Evolutionary conservation across 2,113 vertebrate genomes (phyloP).

Genomic region (Antigone vipio): DNA sequence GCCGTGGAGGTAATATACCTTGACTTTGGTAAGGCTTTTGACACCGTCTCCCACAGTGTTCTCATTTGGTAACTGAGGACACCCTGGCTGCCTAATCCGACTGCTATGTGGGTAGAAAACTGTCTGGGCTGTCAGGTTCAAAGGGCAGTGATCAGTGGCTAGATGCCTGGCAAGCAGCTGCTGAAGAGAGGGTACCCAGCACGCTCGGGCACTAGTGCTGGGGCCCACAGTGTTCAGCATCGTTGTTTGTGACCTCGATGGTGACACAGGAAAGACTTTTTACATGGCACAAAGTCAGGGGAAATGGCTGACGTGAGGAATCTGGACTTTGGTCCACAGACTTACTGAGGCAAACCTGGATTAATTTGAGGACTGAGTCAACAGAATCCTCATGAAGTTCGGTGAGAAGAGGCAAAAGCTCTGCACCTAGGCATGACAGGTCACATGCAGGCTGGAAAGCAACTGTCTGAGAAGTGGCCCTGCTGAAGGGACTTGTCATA

Average conservation of each 20-base stretch:
- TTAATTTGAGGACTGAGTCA: background rate
- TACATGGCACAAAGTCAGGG: background rate
- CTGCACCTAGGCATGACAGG: background rate
- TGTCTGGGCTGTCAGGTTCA: background rate
- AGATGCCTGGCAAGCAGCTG: background rate
- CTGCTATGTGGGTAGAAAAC: background rate
- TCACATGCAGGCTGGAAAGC: background rate
- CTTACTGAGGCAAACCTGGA: background rate
- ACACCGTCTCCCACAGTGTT: slow-evolving; percentile 18
- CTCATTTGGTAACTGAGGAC: slow-evolving; percentile 23
- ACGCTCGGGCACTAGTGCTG: accelerated
- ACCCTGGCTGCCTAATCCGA: background rate
- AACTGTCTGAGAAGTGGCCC: background rate
- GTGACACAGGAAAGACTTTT: background rate
- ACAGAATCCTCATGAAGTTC: background rate
- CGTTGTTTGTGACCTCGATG: background rate
- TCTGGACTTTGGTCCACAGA: background rate
- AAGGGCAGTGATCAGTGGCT: background rate
- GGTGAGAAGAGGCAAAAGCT: background rate
- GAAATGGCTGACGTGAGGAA: background rate
- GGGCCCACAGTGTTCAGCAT: background rate
- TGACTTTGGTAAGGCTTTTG: slow-evolving; percentile 54
- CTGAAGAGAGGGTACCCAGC: background rate
- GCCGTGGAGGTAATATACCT: slow-evolving; percentile 33
- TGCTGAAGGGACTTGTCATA: background rate